Percentiles rank a stretch among this genome's conserved stretches.
Evolutionary conservation across 2,113 vertebrate species (phyloP).

Genomic region (Beaufortia kweichowensis): DNA sequence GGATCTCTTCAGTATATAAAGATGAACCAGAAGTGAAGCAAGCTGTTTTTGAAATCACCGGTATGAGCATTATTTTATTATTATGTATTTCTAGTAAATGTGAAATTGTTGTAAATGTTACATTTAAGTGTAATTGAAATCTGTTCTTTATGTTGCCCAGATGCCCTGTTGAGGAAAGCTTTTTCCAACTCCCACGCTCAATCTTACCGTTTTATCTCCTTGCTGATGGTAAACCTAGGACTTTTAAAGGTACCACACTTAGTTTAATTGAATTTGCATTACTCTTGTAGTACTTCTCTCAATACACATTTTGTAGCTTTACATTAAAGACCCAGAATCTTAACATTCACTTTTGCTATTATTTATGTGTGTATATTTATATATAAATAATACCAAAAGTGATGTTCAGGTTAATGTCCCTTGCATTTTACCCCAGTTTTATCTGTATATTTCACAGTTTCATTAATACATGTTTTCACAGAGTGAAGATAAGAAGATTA

Average conservation of each 20-base stretch:
- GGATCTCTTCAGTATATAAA: conserved; percentile 89
- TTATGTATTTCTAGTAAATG: background rate
- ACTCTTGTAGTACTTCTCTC: too few species aligned
- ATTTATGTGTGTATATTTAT: too few species aligned
- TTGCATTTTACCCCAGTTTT: too few species aligned
- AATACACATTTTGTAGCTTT: too few species aligned
- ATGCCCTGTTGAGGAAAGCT: conserved; percentile 85
- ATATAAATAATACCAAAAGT: too few species aligned
- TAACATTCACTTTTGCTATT: too few species aligned
- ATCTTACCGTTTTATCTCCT: conserved; percentile 82
- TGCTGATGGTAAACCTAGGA: conserved; percentile 86
- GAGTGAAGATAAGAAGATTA: conserved; percentile 91
- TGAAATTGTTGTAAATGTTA: background rate
- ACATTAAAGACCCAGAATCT: too few species aligned
- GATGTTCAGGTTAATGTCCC: too few species aligned
- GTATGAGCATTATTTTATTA: conserved; percentile 53
- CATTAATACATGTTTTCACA: conserved; percentile 55
- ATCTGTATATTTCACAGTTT: background rate
- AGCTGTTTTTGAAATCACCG: conserved; percentile 75
- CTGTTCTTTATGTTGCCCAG: conserved; percentile 62
- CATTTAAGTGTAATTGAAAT: background rate
- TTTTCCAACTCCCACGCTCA: conserved; percentile 82
- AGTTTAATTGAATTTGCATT: background rate
- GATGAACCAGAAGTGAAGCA: conserved; percentile 82
- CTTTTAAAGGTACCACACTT: conserved; percentile 85